phyloP scores from a whole-genome alignment of 2,113 vertebrate genomes.

The Nasalis larvatus region DNA sequence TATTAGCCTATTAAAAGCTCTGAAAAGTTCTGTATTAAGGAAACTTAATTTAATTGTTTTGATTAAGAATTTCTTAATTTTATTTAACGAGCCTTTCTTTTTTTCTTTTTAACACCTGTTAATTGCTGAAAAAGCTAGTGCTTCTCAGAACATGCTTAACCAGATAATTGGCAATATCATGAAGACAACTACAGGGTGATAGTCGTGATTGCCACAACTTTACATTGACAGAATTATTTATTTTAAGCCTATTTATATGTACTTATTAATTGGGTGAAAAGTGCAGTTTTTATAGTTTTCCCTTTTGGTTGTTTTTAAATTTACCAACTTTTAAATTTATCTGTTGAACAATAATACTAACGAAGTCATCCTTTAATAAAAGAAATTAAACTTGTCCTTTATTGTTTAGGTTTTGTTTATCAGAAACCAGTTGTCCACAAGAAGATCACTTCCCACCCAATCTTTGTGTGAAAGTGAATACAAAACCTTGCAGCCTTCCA shows the following conservation, averaged over 20 bases:
- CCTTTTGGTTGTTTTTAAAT: slow-evolving; percentile 1
- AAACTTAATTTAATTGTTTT: neutral
- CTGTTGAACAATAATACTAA: slow-evolving; percentile 47
- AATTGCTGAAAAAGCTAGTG: neutral
- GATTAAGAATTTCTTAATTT: neutral
- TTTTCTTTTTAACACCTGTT: neutral
- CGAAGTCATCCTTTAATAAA: slow-evolving; percentile 47
- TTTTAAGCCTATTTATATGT: neutral
- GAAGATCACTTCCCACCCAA: slow-evolving; percentile 99
- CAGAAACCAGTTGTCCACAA: slow-evolving; percentile 99
- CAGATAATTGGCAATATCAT: neutral
- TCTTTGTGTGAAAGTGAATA: slow-evolving; percentile 99
- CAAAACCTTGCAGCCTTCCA: slow-evolving; percentile 98
- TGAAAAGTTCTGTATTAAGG: neutral
- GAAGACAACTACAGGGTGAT: neutral
- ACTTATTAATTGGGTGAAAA: neutral
- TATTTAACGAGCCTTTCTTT: neutral
- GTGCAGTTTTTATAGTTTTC: neutral
- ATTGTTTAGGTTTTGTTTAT: slow-evolving; percentile 96
- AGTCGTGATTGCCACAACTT: neutral
- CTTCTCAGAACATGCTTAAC: neutral
- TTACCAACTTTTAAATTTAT: slow-evolving; percentile 37
- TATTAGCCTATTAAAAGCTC: neutral
- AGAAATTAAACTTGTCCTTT: slow-evolving; percentile 70
- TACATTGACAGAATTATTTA: neutral